Base-by-base conservation (phyloP, 2,888 invertebrate genomes). In the Acanthococcus lagerstroemiae region DNA sequence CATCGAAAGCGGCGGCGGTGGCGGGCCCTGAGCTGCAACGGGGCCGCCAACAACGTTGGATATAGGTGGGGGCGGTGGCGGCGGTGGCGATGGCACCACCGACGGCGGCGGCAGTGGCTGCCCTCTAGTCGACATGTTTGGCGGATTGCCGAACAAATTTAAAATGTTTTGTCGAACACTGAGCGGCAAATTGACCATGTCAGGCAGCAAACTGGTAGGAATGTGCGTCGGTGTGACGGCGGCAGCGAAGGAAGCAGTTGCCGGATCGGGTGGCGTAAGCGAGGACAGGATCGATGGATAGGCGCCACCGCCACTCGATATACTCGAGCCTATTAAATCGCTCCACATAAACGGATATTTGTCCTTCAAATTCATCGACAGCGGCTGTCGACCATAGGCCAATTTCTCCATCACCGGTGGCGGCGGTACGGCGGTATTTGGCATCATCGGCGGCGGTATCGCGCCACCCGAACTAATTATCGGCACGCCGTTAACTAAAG, bases 91-190 rank as follows among this genome's bases (percentile, higher is more conserved):
- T 37, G 45, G 24, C 1, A 61, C 44, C 1, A 61, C 12, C 1
- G 48, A 12, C 7, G 50, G n/a, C 24, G 24, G 5, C 7, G 22
- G 54, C 7, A 54, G 7, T 7, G 54, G 24, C 4, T 12, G 30
- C n/a, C 3, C 24, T n/a, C n/a, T n/a, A n/a, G n/a, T n/a, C n/a
- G n/a, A n/a, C 9, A n/a, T n/a, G 3, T 27, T 45, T 25, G 65
- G 27, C 44, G 46, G 73, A 70, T 75, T 75, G 67, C 71, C 74
- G 45, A 76, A 70, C 22, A 76, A 69, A 12, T 73, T 74, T 58
- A 72, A 73, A 48, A 76, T 70, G 7, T 74, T 74, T 57, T 74
- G 73, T 63, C 75, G 75, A 45, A 76, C 68, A 44, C 75, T 75
- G 12, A 60, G 24, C 25, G 55, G 55, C n/a, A 55, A 25, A n/a